A percentile compares a stretch with the other conserved stretches of the same genome.
These are phyloP conservation scores for Apoderus coryli DNA, from an alignment of 2,888 invertebrate genomes.

Conservation along the genomic window DNA sequence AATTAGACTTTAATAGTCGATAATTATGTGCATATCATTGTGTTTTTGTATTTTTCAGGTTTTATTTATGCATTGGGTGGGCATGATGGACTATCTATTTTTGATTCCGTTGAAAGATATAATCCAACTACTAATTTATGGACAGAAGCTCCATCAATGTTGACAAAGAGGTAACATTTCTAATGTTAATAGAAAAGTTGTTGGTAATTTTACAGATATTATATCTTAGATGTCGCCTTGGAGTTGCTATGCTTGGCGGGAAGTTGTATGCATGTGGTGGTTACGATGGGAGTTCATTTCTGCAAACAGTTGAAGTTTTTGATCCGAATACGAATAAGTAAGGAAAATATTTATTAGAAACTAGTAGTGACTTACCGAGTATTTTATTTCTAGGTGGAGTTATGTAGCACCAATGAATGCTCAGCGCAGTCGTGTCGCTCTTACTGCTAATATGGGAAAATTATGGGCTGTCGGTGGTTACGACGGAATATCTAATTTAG, in stretches of 20 bases:
- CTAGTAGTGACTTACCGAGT: conserved; percentile 4
- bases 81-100: conserved; percentile 77
- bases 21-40: no score
- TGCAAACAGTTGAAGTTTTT: conserved; percentile 68
- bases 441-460: conserved; percentile 72
- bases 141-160: conserved; percentile 64
- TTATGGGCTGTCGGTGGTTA: conserved; percentile 72
- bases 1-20: no score
- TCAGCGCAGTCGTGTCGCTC: conserved; percentile 64
- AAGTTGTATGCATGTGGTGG: conserved; percentile 76
- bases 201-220: no score
- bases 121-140: conserved; percentile 60
- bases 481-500: conserved; percentile 65
- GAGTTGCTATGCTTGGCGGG: conserved; percentile 66
- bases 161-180: conserved; percentile 48
- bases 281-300: conserved; percentile 71
- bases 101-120: conserved; percentile 72
- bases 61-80: conserved; percentile 73
- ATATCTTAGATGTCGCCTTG: conserved; percentile 53
- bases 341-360: conserved; percentile 19
- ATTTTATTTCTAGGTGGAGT: conserved; percentile 43
- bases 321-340: conserved; percentile 56
- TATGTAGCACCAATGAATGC: conserved; percentile 68
- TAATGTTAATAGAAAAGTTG: no score
- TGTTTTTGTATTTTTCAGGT: conserved; percentile 39